A percentile compares a stretch with the other conserved stretches of the same genome.
Evolutionary conservation across 2,113 vertebrate species (phyloP).

Genomic region (Sardina pilchardus): DNA sequence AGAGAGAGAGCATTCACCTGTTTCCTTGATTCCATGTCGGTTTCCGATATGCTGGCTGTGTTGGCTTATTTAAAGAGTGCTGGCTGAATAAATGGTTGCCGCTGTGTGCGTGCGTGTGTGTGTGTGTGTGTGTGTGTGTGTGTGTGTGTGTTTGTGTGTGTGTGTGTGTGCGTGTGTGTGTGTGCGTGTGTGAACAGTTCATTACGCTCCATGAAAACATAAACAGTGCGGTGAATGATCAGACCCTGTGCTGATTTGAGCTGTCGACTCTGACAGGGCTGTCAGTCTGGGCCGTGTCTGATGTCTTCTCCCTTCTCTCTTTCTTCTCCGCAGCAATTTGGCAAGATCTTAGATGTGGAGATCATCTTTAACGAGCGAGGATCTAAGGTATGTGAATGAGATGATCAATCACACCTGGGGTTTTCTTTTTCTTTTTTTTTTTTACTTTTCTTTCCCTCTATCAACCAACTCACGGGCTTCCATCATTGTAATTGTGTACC

Average conservation of each 20-base stretch:
- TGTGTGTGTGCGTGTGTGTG: neutral
- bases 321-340: slow-evolving; percentile 87
- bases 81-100: neutral
- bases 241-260: neutral
- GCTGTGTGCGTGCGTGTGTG: neutral
- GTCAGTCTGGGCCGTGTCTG: neutral
- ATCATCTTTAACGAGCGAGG: slow-evolving; percentile 99
- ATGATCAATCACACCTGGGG: slow-evolving; percentile 37
- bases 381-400: slow-evolving; percentile 89
- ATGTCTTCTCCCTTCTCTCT: slow-evolving; percentile 45
- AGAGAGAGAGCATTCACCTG: neutral
- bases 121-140: neutral
- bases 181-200: neutral
- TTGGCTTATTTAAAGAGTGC: neutral
- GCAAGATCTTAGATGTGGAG: slow-evolving; percentile 98
- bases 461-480: neutral
- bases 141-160: neutral
- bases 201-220: neutral
- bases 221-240: neutral
- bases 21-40: neutral
- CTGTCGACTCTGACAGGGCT: slow-evolving; percentile 45
- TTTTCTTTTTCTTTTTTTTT: slow-evolving; percentile 30
- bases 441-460: slow-evolving; percentile 47
- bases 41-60: neutral
- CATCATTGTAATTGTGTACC: neutral